phyloP scores from a whole-genome alignment of 2,888 invertebrate species.

The Matsumyia berberina region DNA sequence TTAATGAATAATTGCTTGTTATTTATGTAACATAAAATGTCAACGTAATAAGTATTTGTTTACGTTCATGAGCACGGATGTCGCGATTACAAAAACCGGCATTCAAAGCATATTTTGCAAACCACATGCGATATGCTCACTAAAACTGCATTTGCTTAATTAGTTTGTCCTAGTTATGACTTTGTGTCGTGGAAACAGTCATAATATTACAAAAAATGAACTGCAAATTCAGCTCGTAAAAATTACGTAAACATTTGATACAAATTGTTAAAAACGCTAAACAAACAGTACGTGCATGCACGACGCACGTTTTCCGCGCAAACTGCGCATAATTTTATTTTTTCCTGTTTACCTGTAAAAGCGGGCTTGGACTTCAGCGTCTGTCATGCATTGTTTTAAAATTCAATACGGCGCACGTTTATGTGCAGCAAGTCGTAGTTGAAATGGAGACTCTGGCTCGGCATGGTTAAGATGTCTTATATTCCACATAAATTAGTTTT shows the following conservation, averaged over 20 bases:
- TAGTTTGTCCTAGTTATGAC: slow-evolving; percentile 1
- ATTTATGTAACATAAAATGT: too few species aligned
- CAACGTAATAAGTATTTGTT: too few species aligned
- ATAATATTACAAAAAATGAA: slow-evolving; percentile 16
- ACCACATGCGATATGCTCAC: too few species aligned
- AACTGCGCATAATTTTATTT: slow-evolving; percentile 32
- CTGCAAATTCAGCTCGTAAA: slow-evolving; percentile 19
- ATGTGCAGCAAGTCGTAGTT: slow-evolving; percentile 26
- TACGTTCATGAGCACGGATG: too few species aligned
- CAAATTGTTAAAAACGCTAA: slow-evolving; percentile 33
- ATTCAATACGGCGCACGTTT: slow-evolving; percentile 34
- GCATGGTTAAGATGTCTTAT: slow-evolving; percentile 8
- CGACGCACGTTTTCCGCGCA: slow-evolving; percentile 46
- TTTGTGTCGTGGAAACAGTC: neutral
- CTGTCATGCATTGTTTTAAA: slow-evolving; percentile 35
- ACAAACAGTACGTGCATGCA: slow-evolving; percentile 47
- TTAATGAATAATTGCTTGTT: too few species aligned
- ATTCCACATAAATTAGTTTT: neutral
- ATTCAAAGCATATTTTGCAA: too few species aligned
- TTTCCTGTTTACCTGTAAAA: slow-evolving; percentile 20
- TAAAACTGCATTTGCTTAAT: slow-evolving; percentile 7
- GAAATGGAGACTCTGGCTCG: slow-evolving; percentile 6
- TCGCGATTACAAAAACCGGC: too few species aligned
- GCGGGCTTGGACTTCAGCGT: slow-evolving; percentile 3
- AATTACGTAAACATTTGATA: slow-evolving; percentile 38